phyloP scores from a whole-genome alignment of 2,797 vertebrate genomes.

The Trematomus bernacchii region DNA sequence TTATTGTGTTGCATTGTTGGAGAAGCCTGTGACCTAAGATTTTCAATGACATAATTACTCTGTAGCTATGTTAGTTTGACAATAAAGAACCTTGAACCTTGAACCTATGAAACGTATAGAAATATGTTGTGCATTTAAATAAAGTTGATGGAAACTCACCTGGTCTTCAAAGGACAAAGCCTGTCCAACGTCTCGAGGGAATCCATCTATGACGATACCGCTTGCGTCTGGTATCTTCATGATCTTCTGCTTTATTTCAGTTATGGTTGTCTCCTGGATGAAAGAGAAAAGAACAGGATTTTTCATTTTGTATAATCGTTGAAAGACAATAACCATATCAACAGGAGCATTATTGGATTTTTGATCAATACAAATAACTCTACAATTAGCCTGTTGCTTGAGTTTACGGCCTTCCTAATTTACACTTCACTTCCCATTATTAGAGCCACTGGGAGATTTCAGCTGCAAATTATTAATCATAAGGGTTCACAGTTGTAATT shows the following conservation, averaged over 20 bases:
- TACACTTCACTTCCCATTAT: neutral
- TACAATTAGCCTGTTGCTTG: constrained; percentile 11
- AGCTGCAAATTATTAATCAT: neutral
- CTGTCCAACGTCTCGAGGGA: constrained; percentile 97
- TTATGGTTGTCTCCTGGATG: constrained; percentile 97
- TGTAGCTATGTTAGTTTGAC: no score
- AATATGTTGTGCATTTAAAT: no score
- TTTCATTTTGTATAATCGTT: neutral
- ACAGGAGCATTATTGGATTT: constrained; percentile 2
- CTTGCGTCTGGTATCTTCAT: constrained; percentile 97
- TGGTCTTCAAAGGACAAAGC: constrained; percentile 98
- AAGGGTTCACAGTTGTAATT: neutral
- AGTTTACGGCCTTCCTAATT: constrained; percentile 4
- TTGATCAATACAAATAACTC: constrained; percentile 20
- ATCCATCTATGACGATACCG: constrained; percentile 97
- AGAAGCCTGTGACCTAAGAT: no score
- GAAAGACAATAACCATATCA: neutral
- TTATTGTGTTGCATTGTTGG: no score
- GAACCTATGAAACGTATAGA: no score
- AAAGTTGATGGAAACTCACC: constrained; percentile 81
- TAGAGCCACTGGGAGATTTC: constrained; percentile 1
- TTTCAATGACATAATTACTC: no score
- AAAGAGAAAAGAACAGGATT: constrained; percentile 28
- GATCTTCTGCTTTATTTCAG: constrained; percentile 98
- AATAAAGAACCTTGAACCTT: no score